phyloP scores from a whole-genome alignment of 2,888 invertebrate species.

The Allacma fusca region DNA sequence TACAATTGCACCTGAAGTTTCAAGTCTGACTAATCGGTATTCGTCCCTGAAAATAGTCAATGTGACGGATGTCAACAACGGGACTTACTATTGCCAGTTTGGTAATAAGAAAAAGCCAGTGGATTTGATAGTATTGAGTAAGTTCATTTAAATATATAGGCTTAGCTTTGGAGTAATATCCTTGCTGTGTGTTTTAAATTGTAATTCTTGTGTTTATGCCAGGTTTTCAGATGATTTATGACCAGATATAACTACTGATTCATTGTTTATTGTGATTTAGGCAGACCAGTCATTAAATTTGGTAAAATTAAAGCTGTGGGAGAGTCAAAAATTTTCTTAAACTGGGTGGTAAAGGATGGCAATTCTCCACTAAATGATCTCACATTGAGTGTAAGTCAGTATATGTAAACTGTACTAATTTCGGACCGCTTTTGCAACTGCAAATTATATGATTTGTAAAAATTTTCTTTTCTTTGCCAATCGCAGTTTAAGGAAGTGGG shows the following conservation, averaged over 20 bases:
- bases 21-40: constrained; percentile 51
- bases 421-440: background rate
- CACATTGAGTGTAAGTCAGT: constrained; percentile 34
- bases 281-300: constrained; percentile 73
- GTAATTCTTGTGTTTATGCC: too few relatives aligned
- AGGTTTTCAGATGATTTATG: too few relatives aligned
- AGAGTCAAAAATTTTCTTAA: constrained; percentile 77
- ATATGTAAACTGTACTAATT: too few relatives aligned
- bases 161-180: too few relatives aligned
- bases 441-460: background rate
- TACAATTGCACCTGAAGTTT: constrained; percentile 45
- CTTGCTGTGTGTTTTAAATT: background rate
- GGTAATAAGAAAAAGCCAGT: constrained; percentile 11
- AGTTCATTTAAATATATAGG: too few relatives aligned
- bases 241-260: background rate
- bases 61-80: constrained; percentile 55
- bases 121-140: constrained; percentile 27
- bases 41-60: constrained; percentile 53
- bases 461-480: background rate
- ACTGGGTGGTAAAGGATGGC: constrained; percentile 82
- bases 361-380: constrained; percentile 71
- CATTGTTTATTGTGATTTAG: constrained; percentile 54
- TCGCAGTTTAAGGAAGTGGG: constrained; percentile 23
- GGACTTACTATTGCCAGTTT: constrained; percentile 45
- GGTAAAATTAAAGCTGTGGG: constrained; percentile 79